phyloP scores from a whole-genome alignment of 2,113 vertebrate species.

The Seriola rivoliana region DNA sequence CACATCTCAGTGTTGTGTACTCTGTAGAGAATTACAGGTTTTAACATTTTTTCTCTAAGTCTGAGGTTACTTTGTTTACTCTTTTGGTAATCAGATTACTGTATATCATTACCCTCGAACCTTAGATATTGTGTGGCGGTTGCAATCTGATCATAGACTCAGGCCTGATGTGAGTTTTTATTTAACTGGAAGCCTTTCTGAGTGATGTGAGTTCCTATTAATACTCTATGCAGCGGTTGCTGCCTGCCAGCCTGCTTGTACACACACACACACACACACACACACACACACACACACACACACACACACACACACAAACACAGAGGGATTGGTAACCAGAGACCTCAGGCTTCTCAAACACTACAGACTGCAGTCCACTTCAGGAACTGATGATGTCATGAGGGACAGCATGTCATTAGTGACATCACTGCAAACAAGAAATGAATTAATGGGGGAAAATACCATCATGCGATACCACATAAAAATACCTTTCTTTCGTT shows the following conservation, averaged over 20 bases:
- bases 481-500: not conserved
- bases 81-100: slow-evolving; percentile 29
- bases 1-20: not conserved
- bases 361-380: slow-evolving; percentile 73
- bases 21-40: not conserved
- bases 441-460: slow-evolving; percentile 19
- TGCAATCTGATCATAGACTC: slow-evolving; percentile 47
- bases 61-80: not conserved
- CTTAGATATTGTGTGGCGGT: slow-evolving; percentile 23
- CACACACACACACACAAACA: slow-evolving; percentile 59
- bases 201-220: slow-evolving; percentile 69
- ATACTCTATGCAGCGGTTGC: slow-evolving; percentile 63
- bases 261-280: slow-evolving; percentile 62
- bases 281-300: not conserved
- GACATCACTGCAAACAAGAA: slow-evolving; percentile 59
- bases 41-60: not conserved
- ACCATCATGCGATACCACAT: not conserved
- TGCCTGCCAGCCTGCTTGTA: slow-evolving; percentile 41
- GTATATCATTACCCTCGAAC: slow-evolving; percentile 1
- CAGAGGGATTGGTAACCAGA: slow-evolving; percentile 87
- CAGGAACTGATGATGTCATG: slow-evolving; percentile 57
- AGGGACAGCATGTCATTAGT: slow-evolving; percentile 39
- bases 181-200: slow-evolving; percentile 67
- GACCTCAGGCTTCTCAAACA: slow-evolving; percentile 84
- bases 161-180: slow-evolving; percentile 58